These are phyloP conservation scores for Stramonita haemastoma DNA, from an alignment of 2,888 invertebrate genomes.

Conservation along the genomic window DNA sequence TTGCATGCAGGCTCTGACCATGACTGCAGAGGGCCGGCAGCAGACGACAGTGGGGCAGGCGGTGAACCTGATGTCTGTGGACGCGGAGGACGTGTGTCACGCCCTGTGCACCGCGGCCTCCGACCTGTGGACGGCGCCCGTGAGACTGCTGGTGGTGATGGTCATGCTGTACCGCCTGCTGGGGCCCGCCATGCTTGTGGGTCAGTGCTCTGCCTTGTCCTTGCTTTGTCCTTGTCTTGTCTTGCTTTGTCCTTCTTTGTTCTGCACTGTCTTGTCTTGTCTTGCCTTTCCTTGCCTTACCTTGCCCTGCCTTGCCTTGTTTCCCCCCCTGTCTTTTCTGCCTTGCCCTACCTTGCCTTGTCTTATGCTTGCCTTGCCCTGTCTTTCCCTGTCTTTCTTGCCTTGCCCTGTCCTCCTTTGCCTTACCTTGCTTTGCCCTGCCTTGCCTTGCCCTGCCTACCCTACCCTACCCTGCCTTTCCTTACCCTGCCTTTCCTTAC, in stretches of 20 bases:
- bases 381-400: neutral
- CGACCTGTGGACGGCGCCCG: conserved; percentile 79
- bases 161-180: conserved; percentile 80
- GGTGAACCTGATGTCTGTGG: conserved; percentile 76
- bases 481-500: too few relatives aligned
- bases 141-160: conserved; percentile 90
- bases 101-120: conserved; percentile 56
- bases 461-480: too few relatives aligned
- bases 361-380: too few relatives aligned
- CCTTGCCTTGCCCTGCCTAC: too few relatives aligned
- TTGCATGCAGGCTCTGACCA: conserved; percentile 44
- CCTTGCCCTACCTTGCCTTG: too few relatives aligned
- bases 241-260: neutral
- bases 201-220: conserved; percentile 80
- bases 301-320: too few relatives aligned
- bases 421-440: too few relatives aligned
- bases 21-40: conserved; percentile 70
- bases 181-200: conserved; percentile 90
- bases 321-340: too few relatives aligned
- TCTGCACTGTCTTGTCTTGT: too few relatives aligned
- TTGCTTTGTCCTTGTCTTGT: neutral
- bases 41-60: conserved; percentile 75
- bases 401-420: too few relatives aligned
- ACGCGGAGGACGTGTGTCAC: conserved; percentile 65
- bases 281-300: too few relatives aligned